These are phyloP conservation scores for Chironomus riparius DNA, from an alignment of 2,888 invertebrate genomes.

Conservation along the genomic window DNA sequence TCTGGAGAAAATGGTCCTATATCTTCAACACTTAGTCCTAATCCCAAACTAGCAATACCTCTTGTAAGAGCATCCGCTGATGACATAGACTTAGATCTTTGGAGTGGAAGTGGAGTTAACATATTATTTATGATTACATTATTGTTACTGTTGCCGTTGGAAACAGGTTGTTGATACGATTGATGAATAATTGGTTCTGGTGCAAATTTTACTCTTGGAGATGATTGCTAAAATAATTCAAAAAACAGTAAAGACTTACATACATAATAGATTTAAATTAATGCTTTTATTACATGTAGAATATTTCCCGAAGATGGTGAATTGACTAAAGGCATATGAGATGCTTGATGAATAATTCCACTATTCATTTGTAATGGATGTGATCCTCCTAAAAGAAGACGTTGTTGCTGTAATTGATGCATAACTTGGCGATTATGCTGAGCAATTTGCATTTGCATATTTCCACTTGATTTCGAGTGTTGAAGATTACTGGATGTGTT, in stretches of 20 bases:
- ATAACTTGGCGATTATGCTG: constrained; percentile 30
- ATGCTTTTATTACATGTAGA: constrained; percentile 46
- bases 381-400: constrained; percentile 36
- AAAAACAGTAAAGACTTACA: no score
- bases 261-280: no score
- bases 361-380: constrained; percentile 38
- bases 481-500: constrained; percentile 31
- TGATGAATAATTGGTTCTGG: constrained; percentile 34
- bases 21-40: constrained; percentile 64
- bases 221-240: constrained; percentile 28
- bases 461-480: constrained; percentile 48
- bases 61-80: constrained; percentile 63
- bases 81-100: constrained; percentile 74
- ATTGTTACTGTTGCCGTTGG: neutral
- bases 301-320: constrained; percentile 66
- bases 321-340: constrained; percentile 41
- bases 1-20: constrained; percentile 65
- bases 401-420: constrained; percentile 32
- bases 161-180: neutral
- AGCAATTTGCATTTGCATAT: constrained; percentile 43
- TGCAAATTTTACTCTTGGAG: constrained; percentile 40
- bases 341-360: constrained; percentile 32
- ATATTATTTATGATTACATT: constrained; percentile 8
- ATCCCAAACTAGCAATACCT: constrained; percentile 56
- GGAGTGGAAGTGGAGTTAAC: constrained; percentile 41